phyloP scores from a whole-genome alignment of 2,113 vertebrate species.

The Amphilophus citrinellus region DNA sequence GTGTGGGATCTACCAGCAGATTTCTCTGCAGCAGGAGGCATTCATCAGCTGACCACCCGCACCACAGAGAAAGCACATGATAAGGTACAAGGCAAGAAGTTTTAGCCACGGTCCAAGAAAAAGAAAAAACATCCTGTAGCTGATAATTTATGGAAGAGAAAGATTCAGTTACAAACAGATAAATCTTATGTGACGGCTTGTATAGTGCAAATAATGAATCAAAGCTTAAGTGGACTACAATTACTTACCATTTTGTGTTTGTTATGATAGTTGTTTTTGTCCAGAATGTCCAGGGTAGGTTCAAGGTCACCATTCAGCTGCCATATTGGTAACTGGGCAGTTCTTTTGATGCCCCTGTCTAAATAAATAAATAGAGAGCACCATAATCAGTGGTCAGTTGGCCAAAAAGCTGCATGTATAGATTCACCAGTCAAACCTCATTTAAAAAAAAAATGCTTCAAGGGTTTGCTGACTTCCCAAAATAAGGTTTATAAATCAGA shows the following conservation, averaged over 20 bases:
- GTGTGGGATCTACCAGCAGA: conserved; percentile 88
- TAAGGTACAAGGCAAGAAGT: conserved; percentile 81
- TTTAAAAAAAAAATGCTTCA: neutral
- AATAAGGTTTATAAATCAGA: neutral
- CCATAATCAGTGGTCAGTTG: neutral
- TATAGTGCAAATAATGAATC: no score
- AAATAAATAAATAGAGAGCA: neutral
- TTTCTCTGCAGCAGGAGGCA: conserved; percentile 52
- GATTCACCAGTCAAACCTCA: neutral
- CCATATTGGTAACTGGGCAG: neutral
- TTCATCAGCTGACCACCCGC: conserved; percentile 77
- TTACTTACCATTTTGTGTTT: neutral
- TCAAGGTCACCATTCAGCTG: rapidly evolving
- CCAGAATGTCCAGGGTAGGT: neutral
- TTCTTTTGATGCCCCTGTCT: neutral
- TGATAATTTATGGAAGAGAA: neutral
- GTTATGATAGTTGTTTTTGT: no score
- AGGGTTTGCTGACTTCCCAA: neutral
- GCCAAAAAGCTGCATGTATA: neutral
- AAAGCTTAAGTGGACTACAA: no score
- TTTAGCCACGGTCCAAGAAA: neutral
- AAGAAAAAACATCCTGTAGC: neutral
- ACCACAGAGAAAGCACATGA: conserved; percentile 89
- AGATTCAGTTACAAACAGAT: neutral
- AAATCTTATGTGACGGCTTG: no score